Evolutionary conservation across 2,888 invertebrate genomes (phyloP).

Genomic region (Heliconius cydno): DNA sequence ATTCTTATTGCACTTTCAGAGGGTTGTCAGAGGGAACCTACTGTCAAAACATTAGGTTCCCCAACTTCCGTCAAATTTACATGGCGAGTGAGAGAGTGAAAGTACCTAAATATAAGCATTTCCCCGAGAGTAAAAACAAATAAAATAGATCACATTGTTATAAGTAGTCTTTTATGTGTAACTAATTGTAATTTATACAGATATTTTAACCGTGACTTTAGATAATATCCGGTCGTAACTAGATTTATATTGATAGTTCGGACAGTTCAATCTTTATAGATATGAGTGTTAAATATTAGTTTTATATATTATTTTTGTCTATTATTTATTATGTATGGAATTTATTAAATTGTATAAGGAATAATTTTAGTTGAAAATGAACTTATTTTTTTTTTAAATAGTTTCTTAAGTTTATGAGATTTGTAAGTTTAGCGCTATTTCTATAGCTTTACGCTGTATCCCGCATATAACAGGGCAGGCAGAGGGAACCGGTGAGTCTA

Average conservation of each 20-base stretch:
- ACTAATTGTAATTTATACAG: not conserved
- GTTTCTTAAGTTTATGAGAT: too few relatives aligned
- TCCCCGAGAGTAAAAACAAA: not conserved
- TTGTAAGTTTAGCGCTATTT: too few relatives aligned
- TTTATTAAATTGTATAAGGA: not conserved
- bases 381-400: too few relatives aligned
- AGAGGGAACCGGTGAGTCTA: too few relatives aligned
- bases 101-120: not conserved
- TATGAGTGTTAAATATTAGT: not conserved
- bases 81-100: not conserved
- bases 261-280: not conserved
- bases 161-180: not conserved
- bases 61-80: not conserved
- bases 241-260: slow-evolving; percentile 10
- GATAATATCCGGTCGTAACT: slow-evolving; percentile 12
- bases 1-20: too few relatives aligned
- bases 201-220: slow-evolving; percentile 9
- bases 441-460: too few relatives aligned
- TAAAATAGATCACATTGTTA: not conserved
- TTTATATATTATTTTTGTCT: not conserved
- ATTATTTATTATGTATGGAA: not conserved
- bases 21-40: not conserved
- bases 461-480: too few relatives aligned
- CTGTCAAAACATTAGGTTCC: not conserved
- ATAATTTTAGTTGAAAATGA: too few relatives aligned